Base-by-base conservation (phyloP, 64 coral and sea anemone species). In the Catalaphyllia jardinei region DNA sequence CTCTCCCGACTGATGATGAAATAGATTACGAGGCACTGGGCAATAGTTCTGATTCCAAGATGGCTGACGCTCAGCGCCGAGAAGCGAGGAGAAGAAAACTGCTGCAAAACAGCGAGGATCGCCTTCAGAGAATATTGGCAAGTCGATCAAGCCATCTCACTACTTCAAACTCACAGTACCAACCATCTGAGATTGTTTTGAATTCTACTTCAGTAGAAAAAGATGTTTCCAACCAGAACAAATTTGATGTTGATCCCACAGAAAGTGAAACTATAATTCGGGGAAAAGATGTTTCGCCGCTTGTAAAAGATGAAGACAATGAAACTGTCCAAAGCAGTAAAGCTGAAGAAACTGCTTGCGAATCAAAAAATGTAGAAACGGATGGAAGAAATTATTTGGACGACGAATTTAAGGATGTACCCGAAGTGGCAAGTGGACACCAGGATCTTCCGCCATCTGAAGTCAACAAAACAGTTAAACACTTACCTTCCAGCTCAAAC, bases 71-170 rank as follows among this genome's bases (percentile, higher is more conserved):
- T 74, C 83, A 71, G 31, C 72, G 82, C 22, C 86, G 90, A 77
- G 61, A 76, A 79, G 82, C 62, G n/a, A 86, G 90, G 9, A 80
- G 82, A 69, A 88, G 78, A 78, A 64, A 86, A 54, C 10, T 92
- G 29, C 85, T 92, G 14, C 59, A 87, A 87, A 92, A 92, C 24
- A 52, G 73, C 10, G 55, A 74, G 62, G 15, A 22, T 22, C 83
- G 90, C 22, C 82, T 92, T 38, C 31, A 87, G 57, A 92, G 20
- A 87, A 92, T 92, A 51, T 30, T 92, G 42, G 82, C 76, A 75
- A 76, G 52, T 49, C 86, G 86, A 11, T 77, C 86, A 88, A 77
- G n/a, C 69, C 74, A 74, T 77, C 51, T 25, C 18, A 76, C 20
- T 31, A 19, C 16, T 59, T 60, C 18, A 39, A 22, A 64, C 0